Evolutionary conservation across 1,140 invertebrate genomes (phyloP), one percentile per base, ranked within the genome.

Genomic region (Cotesia vestalis): DNA sequence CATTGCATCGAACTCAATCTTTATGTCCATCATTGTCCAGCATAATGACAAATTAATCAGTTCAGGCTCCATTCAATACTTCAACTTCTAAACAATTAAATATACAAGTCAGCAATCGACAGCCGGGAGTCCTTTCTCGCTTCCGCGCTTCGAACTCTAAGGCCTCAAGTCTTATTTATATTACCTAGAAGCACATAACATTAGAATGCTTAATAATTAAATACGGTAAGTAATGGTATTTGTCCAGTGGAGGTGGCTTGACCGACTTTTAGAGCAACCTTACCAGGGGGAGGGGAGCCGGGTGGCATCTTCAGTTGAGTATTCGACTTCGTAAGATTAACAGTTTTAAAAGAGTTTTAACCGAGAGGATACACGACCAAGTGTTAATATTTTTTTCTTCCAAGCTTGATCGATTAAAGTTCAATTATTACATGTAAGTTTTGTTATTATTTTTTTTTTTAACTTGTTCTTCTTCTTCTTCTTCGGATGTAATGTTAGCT

Each of bases 271-370:
- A 74, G 79, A 81, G 82, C 79, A 80, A 80, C 79, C 78, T 81
- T 80, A 73, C 40, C 73, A 51, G 20, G 73, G 74, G 77, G 81
- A 81, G 83, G 83, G 83, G 81, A 84, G 80, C 81, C 80, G 78
- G 80, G 82, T 77, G 81, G 81, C 80, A 85, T 85, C 84, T 84
- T 85, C 83, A 85, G 84, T 85, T 83, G 81, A 79, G 83, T 83
- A 86, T 85, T 84, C 83, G 83, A 81, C 83, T 84, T 78, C 82
- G 83, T 80, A 83, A 86, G 83, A 84, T 82, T 82, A 83, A 85
- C 82, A 85, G 83, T 83, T 81, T 75, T 83, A 84, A 85, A 85
- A 83, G 78, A 82, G 81, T 79, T 77, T 77, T 78, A 82, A 78
- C 78, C 81, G 82, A 78, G 79, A 71, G 17, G 46, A 72, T 71